Conservation (phyloP, 2,888 invertebrate species). For the Nasonia oneida region DNA sequence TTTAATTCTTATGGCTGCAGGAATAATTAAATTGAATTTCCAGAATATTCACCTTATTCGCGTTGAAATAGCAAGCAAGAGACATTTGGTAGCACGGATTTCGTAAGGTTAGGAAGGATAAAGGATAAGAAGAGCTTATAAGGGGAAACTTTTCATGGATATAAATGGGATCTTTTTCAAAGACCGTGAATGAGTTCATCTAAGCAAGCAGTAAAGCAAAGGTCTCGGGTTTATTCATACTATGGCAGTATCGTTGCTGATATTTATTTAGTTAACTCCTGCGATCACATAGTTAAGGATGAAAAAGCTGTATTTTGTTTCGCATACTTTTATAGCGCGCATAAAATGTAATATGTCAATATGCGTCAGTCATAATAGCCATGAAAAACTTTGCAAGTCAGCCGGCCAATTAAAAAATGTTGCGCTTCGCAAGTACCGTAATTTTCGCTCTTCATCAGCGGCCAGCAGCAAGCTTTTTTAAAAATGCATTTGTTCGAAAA, state of each 20-base stretch:
- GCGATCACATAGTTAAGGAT: background rate
- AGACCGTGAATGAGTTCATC: slow-evolving; percentile 12
- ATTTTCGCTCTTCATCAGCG: background rate
- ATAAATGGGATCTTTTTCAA: slow-evolving; percentile 8
- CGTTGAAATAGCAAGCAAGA: background rate
- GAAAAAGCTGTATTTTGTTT: background rate
- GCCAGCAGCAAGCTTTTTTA: background rate
- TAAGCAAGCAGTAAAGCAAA: background rate
- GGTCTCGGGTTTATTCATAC: background rate
- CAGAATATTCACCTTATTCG: background rate
- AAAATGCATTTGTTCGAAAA: background rate
- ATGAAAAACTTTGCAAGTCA: background rate
- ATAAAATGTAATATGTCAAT: background rate
- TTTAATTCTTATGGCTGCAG: background rate
- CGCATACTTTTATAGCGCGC: background rate
- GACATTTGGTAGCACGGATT: slow-evolving; percentile 5
- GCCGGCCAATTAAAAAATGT: background rate
- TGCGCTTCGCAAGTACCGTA: background rate
- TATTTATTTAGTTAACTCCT: background rate
- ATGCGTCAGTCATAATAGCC: background rate
- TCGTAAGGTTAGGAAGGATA: background rate
- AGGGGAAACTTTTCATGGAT: slow-evolving; percentile 4
- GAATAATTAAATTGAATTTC: slow-evolving; percentile 1
- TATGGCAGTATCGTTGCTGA: background rate
- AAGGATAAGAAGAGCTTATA: slow-evolving; percentile 13